Conservation (phyloP, 2,888 invertebrate genomes). For the Drosophila multiciliata region DNA sequence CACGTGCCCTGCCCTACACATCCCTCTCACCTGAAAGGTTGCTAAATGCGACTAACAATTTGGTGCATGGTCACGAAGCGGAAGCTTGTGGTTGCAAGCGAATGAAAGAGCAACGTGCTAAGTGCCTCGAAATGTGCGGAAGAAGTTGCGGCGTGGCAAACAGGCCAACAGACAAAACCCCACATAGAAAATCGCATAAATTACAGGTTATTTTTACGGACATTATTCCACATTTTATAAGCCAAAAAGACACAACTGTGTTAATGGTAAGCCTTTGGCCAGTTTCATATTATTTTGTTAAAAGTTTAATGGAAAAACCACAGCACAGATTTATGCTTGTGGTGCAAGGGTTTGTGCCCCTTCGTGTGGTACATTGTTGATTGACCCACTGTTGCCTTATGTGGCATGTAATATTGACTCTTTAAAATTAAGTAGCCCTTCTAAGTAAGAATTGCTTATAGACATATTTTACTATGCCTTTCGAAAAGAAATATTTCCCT, state of each 20-base stretch:
- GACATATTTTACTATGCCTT: neutral
- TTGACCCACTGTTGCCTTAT: neutral
- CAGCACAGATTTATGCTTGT: neutral
- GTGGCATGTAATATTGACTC: neutral
- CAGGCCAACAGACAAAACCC: slow-evolving; percentile 22
- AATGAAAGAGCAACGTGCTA: slow-evolving; percentile 43
- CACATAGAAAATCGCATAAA: slow-evolving; percentile 10
- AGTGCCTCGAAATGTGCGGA: slow-evolving; percentile 27
- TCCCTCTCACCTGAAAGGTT: neutral
- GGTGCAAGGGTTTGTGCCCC: neutral
- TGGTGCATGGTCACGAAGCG: slow-evolving; percentile 47
- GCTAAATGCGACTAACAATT: slow-evolving; percentile 24
- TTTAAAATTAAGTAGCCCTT: neutral
- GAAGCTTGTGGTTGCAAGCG: slow-evolving; percentile 45
- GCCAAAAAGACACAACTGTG: neutral
- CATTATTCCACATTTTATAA: neutral
- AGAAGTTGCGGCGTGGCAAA: neutral
- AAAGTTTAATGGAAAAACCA: neutral
- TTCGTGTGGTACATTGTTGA: neutral
- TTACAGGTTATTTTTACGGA: neutral
- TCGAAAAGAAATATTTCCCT: neutral
- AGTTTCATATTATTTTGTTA: neutral
- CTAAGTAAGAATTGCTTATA: neutral
- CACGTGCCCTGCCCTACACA: neutral
- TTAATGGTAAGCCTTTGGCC: neutral